These are phyloP conservation scores for Oscarella lobularis DNA, from an alignment of 37 sponge, comb jelly and placozoan genomes.

Conservation along the genomic window DNA sequence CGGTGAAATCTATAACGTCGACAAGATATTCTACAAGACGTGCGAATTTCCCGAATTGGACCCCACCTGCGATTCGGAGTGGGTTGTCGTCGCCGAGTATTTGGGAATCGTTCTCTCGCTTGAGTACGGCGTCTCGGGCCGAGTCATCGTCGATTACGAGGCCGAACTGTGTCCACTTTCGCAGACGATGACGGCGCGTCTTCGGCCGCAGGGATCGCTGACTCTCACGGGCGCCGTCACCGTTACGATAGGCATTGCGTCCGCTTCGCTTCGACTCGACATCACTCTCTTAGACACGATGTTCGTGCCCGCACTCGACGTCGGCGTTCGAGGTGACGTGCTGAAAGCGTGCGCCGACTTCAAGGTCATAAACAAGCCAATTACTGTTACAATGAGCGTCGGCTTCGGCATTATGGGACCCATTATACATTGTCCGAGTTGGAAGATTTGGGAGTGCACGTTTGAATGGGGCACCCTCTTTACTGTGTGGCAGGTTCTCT, in stretches of 20 bases:
- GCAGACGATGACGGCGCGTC: not conserved
- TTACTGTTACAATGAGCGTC: too few relatives aligned
- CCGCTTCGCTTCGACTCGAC: too few relatives aligned
- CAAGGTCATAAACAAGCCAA: not conserved
- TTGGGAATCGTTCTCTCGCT: not conserved
- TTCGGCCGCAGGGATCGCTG: not conserved
- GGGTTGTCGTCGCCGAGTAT: not conserved
- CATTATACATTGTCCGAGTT: too few relatives aligned
- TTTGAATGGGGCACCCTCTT: too few relatives aligned
- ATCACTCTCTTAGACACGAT: not conserved
- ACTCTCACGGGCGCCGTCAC: not conserved
- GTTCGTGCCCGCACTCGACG: not conserved
- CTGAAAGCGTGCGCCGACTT: not conserved
- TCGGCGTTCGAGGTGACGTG: not conserved
- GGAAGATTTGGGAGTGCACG: too few relatives aligned
- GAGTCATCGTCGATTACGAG: not conserved
- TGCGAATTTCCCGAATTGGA: too few relatives aligned
- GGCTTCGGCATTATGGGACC: too few relatives aligned
- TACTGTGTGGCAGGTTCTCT: too few relatives aligned
- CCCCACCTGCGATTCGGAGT: not conserved
- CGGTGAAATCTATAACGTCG: not conserved
- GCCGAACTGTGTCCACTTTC: not conserved
- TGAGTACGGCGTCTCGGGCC: not conserved
- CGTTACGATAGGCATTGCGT: too few relatives aligned
- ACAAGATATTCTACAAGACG: not conserved